A percentile compares a stretch with the other conserved stretches of the same genome.
These are phyloP conservation scores for Perccottus glenii DNA, from an alignment of 2,113 vertebrate genomes.

Conservation along the genomic window DNA sequence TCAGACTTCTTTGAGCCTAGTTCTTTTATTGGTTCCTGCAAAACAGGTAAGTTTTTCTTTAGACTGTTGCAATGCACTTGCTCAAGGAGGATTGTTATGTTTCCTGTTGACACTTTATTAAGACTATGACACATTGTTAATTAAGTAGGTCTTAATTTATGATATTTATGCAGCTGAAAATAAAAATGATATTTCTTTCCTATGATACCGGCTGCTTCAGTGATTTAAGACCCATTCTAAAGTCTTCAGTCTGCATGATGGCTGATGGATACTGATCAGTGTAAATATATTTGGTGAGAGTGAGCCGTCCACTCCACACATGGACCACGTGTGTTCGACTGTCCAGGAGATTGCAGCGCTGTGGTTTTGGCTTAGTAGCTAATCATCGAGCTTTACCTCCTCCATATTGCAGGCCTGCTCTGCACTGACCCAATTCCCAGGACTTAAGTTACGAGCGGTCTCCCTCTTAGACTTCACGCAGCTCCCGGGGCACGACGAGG, in stretches of 20 bases:
- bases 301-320: not conserved
- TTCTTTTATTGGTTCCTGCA: too few relatives aligned
- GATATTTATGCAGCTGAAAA: not conserved
- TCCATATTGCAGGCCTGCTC: constrained; percentile 60
- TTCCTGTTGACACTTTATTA: too few relatives aligned
- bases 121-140: too few relatives aligned
- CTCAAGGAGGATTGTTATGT: too few relatives aligned
- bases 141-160: too few relatives aligned
- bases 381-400: constrained; percentile 78
- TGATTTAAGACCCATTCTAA: not conserved
- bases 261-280: constrained; percentile 9
- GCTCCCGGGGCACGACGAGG: constrained; percentile 18
- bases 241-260: constrained; percentile 5
- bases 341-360: constrained; percentile 62
- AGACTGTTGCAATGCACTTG: too few relatives aligned
- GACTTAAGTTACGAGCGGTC: constrained; percentile 64
- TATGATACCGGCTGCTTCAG: constrained; percentile 2
- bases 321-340: constrained; percentile 19
- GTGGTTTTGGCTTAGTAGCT: constrained; percentile 74
- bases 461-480: constrained; percentile 40
- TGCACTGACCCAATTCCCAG: constrained; percentile 79
- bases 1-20: too few relatives aligned
- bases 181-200: not conserved
- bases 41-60: too few relatives aligned
- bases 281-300: constrained; percentile 23